Evolutionary conservation across 2,888 invertebrate species (phyloP), one percentile per base, ranked within the genome.

Genomic region (Andrena dorsata): DNA sequence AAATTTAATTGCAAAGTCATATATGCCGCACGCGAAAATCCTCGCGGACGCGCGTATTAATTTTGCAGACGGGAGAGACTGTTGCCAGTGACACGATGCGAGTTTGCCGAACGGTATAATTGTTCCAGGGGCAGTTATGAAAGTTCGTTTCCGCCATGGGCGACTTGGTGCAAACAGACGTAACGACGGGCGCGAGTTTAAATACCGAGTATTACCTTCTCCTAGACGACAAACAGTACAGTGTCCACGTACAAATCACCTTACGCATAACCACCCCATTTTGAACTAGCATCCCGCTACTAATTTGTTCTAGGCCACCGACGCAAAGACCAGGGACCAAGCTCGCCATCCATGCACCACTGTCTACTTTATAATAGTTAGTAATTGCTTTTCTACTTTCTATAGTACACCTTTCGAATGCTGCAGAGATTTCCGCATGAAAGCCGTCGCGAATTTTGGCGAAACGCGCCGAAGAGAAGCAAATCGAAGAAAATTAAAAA

Each of bases 21-120:
- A 68, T 68, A 69, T 78, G 56, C 71, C 20, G 65, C 73, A 76
- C 51, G 69, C 51, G 86, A 76, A 85, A 86, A 86, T 86, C 83
- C 84, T 78, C 82, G 84, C 70, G 84, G 66, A 84, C 82, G 80
- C 71, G 73, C 66, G 65, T 70, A 86, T 86, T 80, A 83, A 86
- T 86, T 75, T 86, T 86, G 86, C 86, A 85, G 74, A 53, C 58
- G 75, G 78, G 73, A 58, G 66, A 53, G 79, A 83, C 78, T 73
- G 78, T 76, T 35, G 75, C 76, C 81, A 74, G 77, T 70, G 74
- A 76, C 73, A 53, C 72, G 80, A 75, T 58, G 66, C 26, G 71
- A 68, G 68, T 69, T 77, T 53, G 83, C 74, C 61, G 74, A 58
- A 75, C 74, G 76, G 78, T 84, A 70, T 86, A 86, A 86, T 86